These are phyloP conservation scores for Prolemur simus DNA, from an alignment of 2,113 vertebrate species.

Conservation along the genomic window DNA sequence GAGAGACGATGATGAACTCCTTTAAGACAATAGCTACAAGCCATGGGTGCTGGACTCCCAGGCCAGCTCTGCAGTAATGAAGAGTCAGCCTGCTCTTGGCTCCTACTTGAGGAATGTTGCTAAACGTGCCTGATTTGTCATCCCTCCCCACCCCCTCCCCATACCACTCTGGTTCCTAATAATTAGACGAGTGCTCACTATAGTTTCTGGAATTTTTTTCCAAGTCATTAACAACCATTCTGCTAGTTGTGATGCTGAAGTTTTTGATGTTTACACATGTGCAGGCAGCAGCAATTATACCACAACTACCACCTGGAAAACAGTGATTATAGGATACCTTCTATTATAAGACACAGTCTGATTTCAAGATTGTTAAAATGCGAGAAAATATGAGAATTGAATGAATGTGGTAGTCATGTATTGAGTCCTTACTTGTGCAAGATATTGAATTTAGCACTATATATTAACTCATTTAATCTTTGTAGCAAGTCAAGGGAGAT, in stretches of 20 bases:
- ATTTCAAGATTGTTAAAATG: background rate
- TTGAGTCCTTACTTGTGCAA: background rate
- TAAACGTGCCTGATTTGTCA: background rate
- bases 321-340: background rate
- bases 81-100: background rate
- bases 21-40: background rate
- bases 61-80: too few relatives aligned
- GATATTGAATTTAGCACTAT: background rate
- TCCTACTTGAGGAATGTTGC: background rate
- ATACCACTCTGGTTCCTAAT: background rate
- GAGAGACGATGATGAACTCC: background rate
- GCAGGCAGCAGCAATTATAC: background rate
- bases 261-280: background rate
- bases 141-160: background rate
- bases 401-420: background rate
- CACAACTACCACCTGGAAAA: background rate
- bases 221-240: background rate
- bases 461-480: background rate
- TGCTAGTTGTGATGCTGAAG: background rate
- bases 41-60: background rate
- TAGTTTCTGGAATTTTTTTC: background rate
- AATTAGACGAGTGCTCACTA: background rate
- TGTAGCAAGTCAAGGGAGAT: background rate
- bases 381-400: background rate
- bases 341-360: background rate